Evolutionary conservation across 2,113 vertebrate species (phyloP).

Genomic region (Euleptes europaea): DNA sequence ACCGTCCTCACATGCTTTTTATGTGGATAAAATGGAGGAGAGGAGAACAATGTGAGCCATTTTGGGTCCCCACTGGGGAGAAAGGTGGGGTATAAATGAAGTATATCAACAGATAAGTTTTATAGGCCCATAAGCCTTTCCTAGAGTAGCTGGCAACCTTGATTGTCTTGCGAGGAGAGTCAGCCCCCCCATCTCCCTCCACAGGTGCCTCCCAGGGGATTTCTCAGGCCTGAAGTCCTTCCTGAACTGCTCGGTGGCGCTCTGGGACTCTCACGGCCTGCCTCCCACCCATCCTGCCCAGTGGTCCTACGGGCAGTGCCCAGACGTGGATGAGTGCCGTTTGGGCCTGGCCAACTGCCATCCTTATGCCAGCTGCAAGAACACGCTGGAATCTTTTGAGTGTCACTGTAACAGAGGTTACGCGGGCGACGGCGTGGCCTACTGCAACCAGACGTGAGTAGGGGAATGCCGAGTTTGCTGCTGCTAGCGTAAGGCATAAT

Average conservation of each 20-base stretch:
- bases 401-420: conserved; percentile 91
- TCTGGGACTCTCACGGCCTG: conserved; percentile 78
- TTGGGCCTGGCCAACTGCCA: conserved; percentile 89
- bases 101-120: neutral
- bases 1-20: too few relatives aligned
- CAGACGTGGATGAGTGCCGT: conserved; percentile 91
- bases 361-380: conserved; percentile 83
- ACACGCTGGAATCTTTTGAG: conserved; percentile 90
- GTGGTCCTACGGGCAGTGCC: conserved; percentile 90
- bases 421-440: conserved; percentile 84
- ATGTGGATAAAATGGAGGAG: too few relatives aligned
- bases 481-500: too few relatives aligned
- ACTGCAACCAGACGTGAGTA: conserved; percentile 92
- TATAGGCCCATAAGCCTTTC: neutral
- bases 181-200: neutral
- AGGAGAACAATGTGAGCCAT: too few relatives aligned
- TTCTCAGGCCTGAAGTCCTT: conserved; percentile 78
- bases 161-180: neutral
- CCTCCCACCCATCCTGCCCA: conserved; percentile 72
- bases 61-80: too few relatives aligned
- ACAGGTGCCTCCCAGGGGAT: conserved; percentile 88
- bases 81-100: too few relatives aligned
- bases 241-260: conserved; percentile 84
- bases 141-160: neutral
- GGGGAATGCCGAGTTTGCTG: too few relatives aligned